A percentile compares a stretch with the other conserved stretches of the same genome.
Evolutionary conservation across 2,888 invertebrate species (phyloP).

Genomic region (Melinaea menophilus): DNA sequence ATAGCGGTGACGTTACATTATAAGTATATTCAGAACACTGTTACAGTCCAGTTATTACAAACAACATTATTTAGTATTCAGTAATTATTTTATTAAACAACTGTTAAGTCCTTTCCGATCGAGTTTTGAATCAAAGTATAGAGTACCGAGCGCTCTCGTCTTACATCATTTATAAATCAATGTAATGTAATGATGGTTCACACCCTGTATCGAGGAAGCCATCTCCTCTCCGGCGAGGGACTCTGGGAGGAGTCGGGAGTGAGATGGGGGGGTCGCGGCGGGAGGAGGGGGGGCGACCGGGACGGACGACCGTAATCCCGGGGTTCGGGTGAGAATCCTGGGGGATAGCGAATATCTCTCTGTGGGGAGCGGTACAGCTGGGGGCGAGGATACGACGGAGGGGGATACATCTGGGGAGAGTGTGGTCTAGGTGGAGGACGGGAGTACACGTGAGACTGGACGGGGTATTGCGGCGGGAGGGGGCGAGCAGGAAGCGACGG

Average conservation of each 20-base stretch:
- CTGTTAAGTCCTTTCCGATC: no score
- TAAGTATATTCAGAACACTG: no score
- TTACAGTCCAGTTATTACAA: no score
- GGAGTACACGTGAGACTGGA: neutral
- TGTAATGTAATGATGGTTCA: neutral
- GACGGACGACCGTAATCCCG: neutral
- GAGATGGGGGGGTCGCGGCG: neutral
- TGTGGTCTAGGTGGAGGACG: neutral
- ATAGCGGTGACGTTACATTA: no score
- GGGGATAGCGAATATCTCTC: neutral
- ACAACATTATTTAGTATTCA: no score
- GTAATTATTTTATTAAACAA: no score
- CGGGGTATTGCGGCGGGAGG: neutral
- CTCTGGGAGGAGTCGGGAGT: no score
- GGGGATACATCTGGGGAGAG: neutral
- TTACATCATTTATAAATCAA: neutral
- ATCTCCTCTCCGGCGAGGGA: neutral
- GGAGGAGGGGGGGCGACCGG: neutral
- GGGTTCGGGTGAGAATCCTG: neutral
- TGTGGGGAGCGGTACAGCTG: neutral
- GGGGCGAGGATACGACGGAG: neutral
- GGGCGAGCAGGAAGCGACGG: neutral
- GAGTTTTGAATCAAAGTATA: no score
- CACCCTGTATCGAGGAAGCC: conserved; percentile 2
- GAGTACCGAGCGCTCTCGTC: neutral